Evolutionary conservation across 2,797 vertebrate species (phyloP), one percentile per base, ranked within the genome.

Genomic region (Acanthurus leucopareius): DNA sequence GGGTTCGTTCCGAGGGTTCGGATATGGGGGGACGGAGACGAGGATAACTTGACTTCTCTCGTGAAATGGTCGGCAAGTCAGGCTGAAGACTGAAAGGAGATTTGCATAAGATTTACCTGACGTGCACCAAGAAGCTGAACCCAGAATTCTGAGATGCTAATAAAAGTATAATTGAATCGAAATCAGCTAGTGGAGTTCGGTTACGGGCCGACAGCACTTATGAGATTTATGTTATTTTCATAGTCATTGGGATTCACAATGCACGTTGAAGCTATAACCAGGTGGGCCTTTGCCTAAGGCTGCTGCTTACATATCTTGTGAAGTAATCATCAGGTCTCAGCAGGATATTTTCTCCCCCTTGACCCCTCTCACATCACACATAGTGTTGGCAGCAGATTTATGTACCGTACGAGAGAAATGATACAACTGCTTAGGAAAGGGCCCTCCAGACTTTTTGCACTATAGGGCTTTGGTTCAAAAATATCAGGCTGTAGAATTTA

Each of bases 281-380:
- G 86, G 71, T 84, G 69, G 75, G 74, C 73, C 66, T 73, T 40
- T 22, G 67, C 87, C 79, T 84, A 16, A 64, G 84, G 89, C 80
- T 85, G 63, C 72, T 83, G 83, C 84, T 87, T 86, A 86, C 87
- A 88, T 72, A 82, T 76, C 59, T 84, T 75, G 72, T 79, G 66
- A 84, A 66, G 82, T 83, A 81, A 91, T 89, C 86, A 86, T 75
- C 64, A 73, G 73, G 66, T 78, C 86, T 85, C 83, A 77, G 75
- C 69, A 72, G 84, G 82, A 88, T 86, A 75, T 83, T 87, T 84
- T 74, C 58, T 70, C 69, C 79, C 59, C 83, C 70, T 72, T 88
- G 86, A 87, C 85, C 85, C 62, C 53, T 62, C 25, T 54, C 72
- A 71, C 77, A 77, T 80, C 73, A 80, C 73, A 79, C 76, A 83